A percentile compares a stretch with the other conserved stretches of the same genome.
phyloP scores from a whole-genome alignment of 2,888 invertebrate species.

The Lasioglossum marginatum region DNA sequence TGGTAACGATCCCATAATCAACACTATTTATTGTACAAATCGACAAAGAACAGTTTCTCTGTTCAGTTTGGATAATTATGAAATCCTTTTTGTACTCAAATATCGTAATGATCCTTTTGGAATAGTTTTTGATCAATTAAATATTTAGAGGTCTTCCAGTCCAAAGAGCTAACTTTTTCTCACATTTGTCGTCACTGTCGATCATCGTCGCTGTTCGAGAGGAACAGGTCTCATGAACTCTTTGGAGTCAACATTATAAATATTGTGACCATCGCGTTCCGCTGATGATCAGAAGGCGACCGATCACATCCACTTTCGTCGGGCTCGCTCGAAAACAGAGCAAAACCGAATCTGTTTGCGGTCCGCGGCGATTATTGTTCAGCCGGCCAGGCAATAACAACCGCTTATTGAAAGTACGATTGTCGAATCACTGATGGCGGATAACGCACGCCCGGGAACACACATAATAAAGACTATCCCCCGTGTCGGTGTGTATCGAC shows the following conservation, averaged over 20 bases:
- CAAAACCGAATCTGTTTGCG: conserved; percentile 33
- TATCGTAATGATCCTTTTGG: no score
- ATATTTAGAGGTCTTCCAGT: background rate
- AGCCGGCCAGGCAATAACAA: conserved; percentile 69
- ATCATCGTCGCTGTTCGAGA: background rate
- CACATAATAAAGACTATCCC: conserved; percentile 70
- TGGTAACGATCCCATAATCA: no score
- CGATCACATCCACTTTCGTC: background rate
- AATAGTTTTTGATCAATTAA: no score
- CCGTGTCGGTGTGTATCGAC: conserved; percentile 59
- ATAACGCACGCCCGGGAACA: conserved; percentile 67
- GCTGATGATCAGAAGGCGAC: background rate
- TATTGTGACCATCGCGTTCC: background rate
- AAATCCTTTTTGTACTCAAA: background rate
- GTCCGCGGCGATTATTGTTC: conserved; percentile 45
- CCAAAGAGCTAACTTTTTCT: background rate
- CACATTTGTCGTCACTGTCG: background rate
- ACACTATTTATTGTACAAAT: no score
- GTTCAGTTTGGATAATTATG: background rate
- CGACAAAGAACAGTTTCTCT: background rate
- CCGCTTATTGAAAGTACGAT: conserved; percentile 75
- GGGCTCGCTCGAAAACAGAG: background rate
- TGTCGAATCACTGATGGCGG: conserved; percentile 76
- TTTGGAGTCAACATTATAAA: background rate
- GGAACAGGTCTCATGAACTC: background rate